Base-by-base conservation (phyloP, 2,888 invertebrate genomes). In the Hypomecis atomaria region DNA sequence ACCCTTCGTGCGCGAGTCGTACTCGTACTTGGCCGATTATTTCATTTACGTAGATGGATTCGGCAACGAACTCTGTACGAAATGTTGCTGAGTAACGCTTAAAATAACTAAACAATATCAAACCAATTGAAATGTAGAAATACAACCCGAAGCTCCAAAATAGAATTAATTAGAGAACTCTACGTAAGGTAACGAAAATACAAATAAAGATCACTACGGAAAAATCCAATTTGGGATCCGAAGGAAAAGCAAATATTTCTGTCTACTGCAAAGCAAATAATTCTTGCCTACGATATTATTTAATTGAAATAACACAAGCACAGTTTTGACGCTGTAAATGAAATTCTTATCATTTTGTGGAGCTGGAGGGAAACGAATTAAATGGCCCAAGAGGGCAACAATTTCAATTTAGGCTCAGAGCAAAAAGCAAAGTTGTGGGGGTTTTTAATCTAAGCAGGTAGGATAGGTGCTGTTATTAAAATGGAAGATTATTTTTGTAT, bases 261-360 rank as follows among this genome's bases (percentile, higher is more conserved):
- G 36, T 45, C 52, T 40, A 45, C 42, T 48, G 53, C n/a, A 53
- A 50, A 58, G 23, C 59, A 59, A 65, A 60, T 57, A 65, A 52
- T 65, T 60, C 43, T 11, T 49, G 44, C 37, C 60, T 59, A 52
- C 53, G 13, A 60, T 65, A 57, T 65, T 57, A 63, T 62, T 59
- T 63, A 67, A 71, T 68, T 70, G 53, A 68, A 71, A 71, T 70
- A 69, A 48, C 54, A 58, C 48, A 38, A 48, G 45, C 45, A 34
- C 65, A 65, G 62, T 67, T 68, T 68, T 68, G 71, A 67, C 57
- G 59, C 45, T 43, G 59, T 63, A 68, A 70, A 70, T 67, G 63
- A 59, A 71, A 71, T 71, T 70, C 70, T 69, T 70, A 71, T 70
- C 70, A 67, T 67, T 66, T 66, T 54, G 62, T 43, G 57, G 60